phyloP scores from a whole-genome alignment of 2,888 invertebrate genomes.

The Drosophila anomelani region DNA sequence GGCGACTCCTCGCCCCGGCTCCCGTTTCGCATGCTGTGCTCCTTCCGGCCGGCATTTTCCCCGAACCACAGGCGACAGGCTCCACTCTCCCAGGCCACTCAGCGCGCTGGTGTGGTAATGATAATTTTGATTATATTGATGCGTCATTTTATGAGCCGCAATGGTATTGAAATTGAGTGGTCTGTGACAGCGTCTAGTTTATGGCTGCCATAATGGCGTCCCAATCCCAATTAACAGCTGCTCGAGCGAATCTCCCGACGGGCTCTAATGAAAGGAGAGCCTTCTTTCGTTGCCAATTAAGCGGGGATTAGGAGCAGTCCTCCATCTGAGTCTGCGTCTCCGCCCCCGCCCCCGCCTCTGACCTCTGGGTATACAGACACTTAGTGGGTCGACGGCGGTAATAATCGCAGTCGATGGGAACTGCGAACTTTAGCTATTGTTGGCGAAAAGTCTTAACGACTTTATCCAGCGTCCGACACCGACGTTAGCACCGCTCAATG shows the following conservation, averaged over 20 bases:
- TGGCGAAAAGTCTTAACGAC: slow-evolving; percentile 45
- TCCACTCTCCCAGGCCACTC: slow-evolving; percentile 18
- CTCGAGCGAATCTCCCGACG: slow-evolving; percentile 35
- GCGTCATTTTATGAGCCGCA: slow-evolving; percentile 80
- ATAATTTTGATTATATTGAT: slow-evolving; percentile 79
- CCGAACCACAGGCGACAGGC: background rate
- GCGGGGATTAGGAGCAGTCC: slow-evolving; percentile 28
- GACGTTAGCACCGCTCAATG: slow-evolving; percentile 35
- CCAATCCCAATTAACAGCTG: slow-evolving; percentile 66
- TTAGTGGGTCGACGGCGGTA: slow-evolving; percentile 18
- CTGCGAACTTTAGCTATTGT: slow-evolving; percentile 43
- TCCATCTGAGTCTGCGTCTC: background rate
- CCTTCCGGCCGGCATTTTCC: slow-evolving; percentile 3
- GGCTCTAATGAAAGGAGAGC: slow-evolving; percentile 38
- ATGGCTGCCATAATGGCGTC: slow-evolving; percentile 59
- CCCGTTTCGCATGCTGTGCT: slow-evolving; percentile 16
- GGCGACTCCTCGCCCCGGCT: slow-evolving; percentile 7
- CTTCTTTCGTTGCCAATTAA: slow-evolving; percentile 35
- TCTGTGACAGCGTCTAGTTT: slow-evolving; percentile 72
- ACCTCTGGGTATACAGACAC: slow-evolving; percentile 23
- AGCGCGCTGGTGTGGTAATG: slow-evolving; percentile 55
- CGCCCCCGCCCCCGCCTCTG: background rate
- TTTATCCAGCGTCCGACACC: slow-evolving; percentile 38
- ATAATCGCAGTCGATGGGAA: slow-evolving; percentile 42
- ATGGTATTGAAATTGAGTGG: slow-evolving; percentile 79